Percentiles rank a stretch among this genome's conserved stretches.
Conservation (phyloP, 2,113 vertebrate genomes). For the Phalacrocorax aristotelis region DNA sequence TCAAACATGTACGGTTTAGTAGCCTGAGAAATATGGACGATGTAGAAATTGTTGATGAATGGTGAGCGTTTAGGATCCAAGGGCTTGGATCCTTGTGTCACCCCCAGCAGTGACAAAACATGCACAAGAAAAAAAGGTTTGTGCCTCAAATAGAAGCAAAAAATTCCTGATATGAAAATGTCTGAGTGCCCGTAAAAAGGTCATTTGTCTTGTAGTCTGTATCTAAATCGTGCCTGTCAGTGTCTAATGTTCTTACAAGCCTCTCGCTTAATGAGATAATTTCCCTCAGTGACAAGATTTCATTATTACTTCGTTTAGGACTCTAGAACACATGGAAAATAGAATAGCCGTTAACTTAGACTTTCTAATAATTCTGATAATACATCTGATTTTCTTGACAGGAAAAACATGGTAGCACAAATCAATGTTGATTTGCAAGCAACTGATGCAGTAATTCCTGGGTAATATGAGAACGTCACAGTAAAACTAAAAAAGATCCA, state of each 20-base stretch:
- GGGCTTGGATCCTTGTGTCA: not conserved
- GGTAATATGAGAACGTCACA: not conserved
- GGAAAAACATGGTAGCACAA: not conserved
- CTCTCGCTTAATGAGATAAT: not conserved
- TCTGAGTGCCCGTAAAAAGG: not conserved
- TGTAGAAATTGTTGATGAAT: not conserved
- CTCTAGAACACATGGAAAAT: not conserved
- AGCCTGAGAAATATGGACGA: not conserved
- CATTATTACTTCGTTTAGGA: not conserved
- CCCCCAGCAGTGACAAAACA: not conserved
- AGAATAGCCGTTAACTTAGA: not conserved
- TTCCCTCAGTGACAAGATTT: not conserved
- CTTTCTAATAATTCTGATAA: not conserved
- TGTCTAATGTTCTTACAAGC: not conserved
- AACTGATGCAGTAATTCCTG: not conserved
- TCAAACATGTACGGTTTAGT: not conserved
- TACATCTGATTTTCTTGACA: not conserved
- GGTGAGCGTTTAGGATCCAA: not conserved
- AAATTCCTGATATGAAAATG: not conserved
- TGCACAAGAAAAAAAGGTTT: not conserved
- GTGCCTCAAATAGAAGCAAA: not conserved
- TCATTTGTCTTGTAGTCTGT: fast-evolving
- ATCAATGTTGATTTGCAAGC: not conserved
- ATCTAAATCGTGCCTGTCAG: not conserved
- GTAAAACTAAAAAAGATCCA: not conserved